Percentiles rank a stretch among this genome's conserved stretches.
These are phyloP conservation scores for Berghia stephanieae DNA, from an alignment of 1,140 invertebrate species.

Conservation along the genomic window DNA sequence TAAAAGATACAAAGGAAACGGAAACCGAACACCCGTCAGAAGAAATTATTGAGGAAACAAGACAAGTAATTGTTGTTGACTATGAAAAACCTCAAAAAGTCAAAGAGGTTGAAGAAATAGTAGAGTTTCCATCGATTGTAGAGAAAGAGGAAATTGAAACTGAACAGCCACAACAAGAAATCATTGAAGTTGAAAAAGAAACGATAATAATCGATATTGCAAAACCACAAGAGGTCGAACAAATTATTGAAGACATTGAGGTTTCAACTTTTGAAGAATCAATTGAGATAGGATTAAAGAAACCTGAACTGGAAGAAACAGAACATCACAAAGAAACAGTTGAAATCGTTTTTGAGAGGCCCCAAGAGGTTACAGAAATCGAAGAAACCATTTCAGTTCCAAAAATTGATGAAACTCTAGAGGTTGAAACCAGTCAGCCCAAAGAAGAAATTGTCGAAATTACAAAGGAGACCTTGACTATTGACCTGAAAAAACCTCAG, in stretches of 20 bases:
- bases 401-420: constrained; percentile 15
- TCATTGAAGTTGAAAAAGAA: constrained; percentile 37
- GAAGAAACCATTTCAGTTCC: constrained; percentile 26
- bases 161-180: constrained; percentile 39
- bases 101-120: constrained; percentile 27
- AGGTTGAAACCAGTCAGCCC: constrained; percentile 27
- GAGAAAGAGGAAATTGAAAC: constrained; percentile 31
- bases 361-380: constrained; percentile 26
- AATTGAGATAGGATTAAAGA: constrained; percentile 30
- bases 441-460: constrained; percentile 33
- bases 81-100: constrained; percentile 34
- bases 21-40: constrained; percentile 32
- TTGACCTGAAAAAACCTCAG: constrained; percentile 35
- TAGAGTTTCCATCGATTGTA: constrained; percentile 14
- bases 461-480: constrained; percentile 28
- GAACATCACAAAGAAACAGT: constrained; percentile 29
- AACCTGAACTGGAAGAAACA: constrained; percentile 30
- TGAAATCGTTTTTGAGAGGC: constrained; percentile 31
- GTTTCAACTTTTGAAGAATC: constrained; percentile 30
- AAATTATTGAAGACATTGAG: constrained; percentile 28
- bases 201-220: constrained; percentile 33
- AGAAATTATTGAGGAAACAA: constrained; percentile 35
- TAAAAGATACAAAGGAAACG: constrained; percentile 16
- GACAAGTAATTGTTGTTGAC: constrained; percentile 35
- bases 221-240: constrained; percentile 29